Evolutionary conservation across 2,113 vertebrate species (phyloP).

Genomic region (Pagrus major): DNA sequence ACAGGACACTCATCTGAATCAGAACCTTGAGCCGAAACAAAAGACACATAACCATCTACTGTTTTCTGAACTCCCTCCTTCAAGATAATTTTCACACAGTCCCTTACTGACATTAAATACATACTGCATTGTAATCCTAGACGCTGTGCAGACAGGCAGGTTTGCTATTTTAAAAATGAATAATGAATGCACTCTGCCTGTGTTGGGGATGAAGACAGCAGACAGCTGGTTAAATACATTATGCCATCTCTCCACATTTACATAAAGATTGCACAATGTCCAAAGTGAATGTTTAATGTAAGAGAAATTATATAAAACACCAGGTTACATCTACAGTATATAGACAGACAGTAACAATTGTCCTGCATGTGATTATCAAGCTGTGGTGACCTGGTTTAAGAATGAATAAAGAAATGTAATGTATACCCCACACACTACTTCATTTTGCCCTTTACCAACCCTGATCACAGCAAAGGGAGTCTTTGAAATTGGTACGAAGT

Average conservation of each 20-base stretch:
- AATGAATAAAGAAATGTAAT: background rate
- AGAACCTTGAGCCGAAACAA: background rate
- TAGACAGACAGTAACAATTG: too few species aligned
- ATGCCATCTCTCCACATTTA: background rate
- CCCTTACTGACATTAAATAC: background rate
- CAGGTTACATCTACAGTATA: background rate
- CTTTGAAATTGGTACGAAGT: background rate
- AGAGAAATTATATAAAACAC: background rate
- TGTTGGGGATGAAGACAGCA: background rate
- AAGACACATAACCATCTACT: background rate
- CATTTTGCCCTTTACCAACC: background rate
- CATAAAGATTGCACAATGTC: background rate
- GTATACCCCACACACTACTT: background rate
- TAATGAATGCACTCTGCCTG: background rate
- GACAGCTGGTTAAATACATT: background rate
- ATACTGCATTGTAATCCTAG: constrained; percentile 1
- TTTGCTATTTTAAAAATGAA: background rate
- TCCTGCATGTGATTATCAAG: background rate
- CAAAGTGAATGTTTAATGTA: background rate
- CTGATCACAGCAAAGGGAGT: background rate
- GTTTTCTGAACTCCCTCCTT: background rate
- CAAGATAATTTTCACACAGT: background rate
- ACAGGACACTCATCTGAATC: too few species aligned
- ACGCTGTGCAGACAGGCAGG: background rate
- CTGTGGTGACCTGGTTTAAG: background rate